Evolutionary conservation across 2,797 vertebrate species (phyloP).

Genomic region (Craterocephalus amniculus): DNA sequence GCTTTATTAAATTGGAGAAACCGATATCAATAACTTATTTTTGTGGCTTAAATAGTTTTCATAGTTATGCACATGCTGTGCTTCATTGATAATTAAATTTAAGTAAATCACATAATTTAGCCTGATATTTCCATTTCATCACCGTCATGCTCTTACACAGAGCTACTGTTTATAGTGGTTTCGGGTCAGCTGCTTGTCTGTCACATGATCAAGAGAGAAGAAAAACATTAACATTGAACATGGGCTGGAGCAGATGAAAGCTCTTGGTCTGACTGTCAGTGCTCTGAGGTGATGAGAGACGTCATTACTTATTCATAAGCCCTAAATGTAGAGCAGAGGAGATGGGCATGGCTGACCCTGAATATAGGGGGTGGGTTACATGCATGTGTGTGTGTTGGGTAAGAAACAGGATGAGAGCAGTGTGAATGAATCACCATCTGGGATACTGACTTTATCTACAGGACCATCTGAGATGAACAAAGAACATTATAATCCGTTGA

Average conservation of each 20-base stretch:
- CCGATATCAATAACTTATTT: neutral
- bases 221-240: slow-evolving; percentile 83
- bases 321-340: slow-evolving; percentile 81
- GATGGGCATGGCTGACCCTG: slow-evolving; percentile 79
- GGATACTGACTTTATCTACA: slow-evolving; percentile 55
- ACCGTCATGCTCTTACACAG: slow-evolving; percentile 61
- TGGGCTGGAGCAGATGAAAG: slow-evolving; percentile 78
- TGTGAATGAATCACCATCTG: slow-evolving; percentile 65
- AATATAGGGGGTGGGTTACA: slow-evolving; percentile 60
- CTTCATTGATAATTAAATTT: slow-evolving; percentile 46
- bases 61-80: neutral
- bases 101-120: slow-evolving; percentile 64
- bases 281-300: slow-evolving; percentile 79
- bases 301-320: slow-evolving; percentile 83
- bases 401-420: slow-evolving; percentile 59
- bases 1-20: neutral
- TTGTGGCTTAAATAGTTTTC: slow-evolving; percentile 27
- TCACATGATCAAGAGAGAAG: slow-evolving; percentile 80
- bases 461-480: slow-evolving; percentile 48
- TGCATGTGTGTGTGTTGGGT: slow-evolving; percentile 29
- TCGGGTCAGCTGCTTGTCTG: slow-evolving; percentile 83
- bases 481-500: slow-evolving; percentile 27
- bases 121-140: slow-evolving; percentile 61
- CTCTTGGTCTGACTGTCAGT: slow-evolving; percentile 79
- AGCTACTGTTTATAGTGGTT: slow-evolving; percentile 73